Conservation (phyloP, 1,140 invertebrate species). For the Colletes latitarsis region DNA sequence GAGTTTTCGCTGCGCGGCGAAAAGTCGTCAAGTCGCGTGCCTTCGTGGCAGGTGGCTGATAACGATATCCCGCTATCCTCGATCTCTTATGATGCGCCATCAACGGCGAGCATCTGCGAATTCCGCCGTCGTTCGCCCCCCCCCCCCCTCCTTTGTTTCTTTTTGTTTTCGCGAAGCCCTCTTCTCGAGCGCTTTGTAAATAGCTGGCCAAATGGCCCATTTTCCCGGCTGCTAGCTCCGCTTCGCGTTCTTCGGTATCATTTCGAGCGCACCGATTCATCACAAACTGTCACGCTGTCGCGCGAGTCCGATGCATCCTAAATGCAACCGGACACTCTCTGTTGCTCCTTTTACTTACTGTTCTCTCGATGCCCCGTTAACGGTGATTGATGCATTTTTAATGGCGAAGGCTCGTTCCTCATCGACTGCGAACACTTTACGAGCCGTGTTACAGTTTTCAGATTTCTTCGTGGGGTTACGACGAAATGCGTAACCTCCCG, state of each 20-base stretch:
- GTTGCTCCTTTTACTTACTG: conserved; percentile 34
- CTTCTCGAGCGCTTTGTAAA: conserved; percentile 15
- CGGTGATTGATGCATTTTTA: conserved; percentile 47
- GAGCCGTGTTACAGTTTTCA: conserved; percentile 6
- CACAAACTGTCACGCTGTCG: conserved; percentile 33
- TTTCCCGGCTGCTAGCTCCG: conserved; percentile 11
- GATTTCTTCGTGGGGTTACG: neutral
- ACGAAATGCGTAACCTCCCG: neutral
- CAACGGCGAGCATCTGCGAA: neutral
- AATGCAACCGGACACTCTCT: conserved; percentile 22
- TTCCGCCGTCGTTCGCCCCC: too few relatives aligned
- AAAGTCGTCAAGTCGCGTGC: conserved; percentile 41
- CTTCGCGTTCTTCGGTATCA: conserved; percentile 6
- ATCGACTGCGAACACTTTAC: conserved; percentile 25
- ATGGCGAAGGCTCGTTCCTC: conserved; percentile 23
- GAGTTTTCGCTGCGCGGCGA: conserved; percentile 29
- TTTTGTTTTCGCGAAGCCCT: too few relatives aligned
- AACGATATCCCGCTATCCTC: conserved; percentile 39
- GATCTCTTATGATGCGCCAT: neutral
- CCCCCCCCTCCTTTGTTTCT: neutral
- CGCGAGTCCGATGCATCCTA: conserved; percentile 30
- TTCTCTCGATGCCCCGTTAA: conserved; percentile 30
- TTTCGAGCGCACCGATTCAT: conserved; percentile 37
- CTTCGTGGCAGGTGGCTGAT: conserved; percentile 48
- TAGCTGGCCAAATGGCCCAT: conserved; percentile 27